Evolutionary conservation across 2,888 invertebrate genomes (phyloP), one percentile per base, ranked within the genome.

Genomic region (Thereva unica): DNA sequence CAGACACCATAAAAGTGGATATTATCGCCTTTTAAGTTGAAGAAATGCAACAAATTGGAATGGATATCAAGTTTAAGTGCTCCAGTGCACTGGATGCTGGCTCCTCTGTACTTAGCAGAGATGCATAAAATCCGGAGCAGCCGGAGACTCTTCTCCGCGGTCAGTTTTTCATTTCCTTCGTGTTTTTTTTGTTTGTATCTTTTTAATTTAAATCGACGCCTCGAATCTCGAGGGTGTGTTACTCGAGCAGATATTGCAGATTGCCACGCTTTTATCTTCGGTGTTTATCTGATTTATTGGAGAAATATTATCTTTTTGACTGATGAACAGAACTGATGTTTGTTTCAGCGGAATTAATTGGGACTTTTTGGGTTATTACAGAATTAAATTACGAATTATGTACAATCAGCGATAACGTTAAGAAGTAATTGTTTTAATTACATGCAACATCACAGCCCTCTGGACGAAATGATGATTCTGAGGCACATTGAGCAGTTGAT

Each of bases 1-100:
- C 80, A 79, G 78, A 76, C 77, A 76, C 77, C 77, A 77, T 79
- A 78, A 79, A 80, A 78, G 78, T 79, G 77, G 77, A 80, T 80
- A 78, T 80, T 80, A 80, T 80, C 79, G 80, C 79, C 80, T 80
- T 79, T 80, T 80, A 80, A 80, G 78, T 78, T 77, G 77, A 80
- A 80, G 80, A 79, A 72, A 79, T 78, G 78, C 80, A 80, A 78
- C 78, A 80, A 80, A 80, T 79, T 80, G 80, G 80, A 80, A 80
- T 78, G 78, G 77, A 80, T 80, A 79, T 80, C 80, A 76, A 78
- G 78, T 78, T 78, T 80, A 80, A 79, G 80, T 80, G 80, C 78
- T 66, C 66, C 68, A 63, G 59, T 64, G 64, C 63, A 56, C 59
- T n/a, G 10, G n/a, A 35, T 35, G 38, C 5, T 50, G 59, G 12